Percentiles rank a stretch among this genome's conserved stretches.
Evolutionary conservation across 1,140 invertebrate genomes (phyloP).

Genomic region (Battus philenor): DNA sequence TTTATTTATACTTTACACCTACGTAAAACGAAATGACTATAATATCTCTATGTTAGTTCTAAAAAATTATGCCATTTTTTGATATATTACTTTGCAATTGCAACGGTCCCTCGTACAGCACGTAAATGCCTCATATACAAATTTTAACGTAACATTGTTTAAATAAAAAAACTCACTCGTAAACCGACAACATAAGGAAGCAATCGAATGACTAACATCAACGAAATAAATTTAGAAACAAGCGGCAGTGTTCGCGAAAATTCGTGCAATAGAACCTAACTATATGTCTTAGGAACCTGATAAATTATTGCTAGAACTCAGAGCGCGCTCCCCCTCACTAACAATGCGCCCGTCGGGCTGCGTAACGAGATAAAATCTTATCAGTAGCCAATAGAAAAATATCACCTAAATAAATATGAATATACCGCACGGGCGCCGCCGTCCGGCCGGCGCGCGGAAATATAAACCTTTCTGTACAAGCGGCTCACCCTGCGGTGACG

Average conservation of each 20-base stretch:
- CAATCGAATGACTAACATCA: slow-evolving; percentile 51
- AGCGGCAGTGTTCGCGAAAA: slow-evolving; percentile 73
- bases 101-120: slow-evolving; percentile 74
- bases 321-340: slow-evolving; percentile 46
- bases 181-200: slow-evolving; percentile 52
- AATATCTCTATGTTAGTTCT: slow-evolving; percentile 71
- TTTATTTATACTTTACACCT: slow-evolving; percentile 59
- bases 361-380: slow-evolving; percentile 70
- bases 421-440: slow-evolving; percentile 40
- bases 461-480: slow-evolving; percentile 25
- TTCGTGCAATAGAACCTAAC: slow-evolving; percentile 74
- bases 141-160: slow-evolving; percentile 58
- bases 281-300: slow-evolving; percentile 75
- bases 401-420: slow-evolving; percentile 74
- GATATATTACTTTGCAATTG: slow-evolving; percentile 74
- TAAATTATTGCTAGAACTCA: slow-evolving; percentile 74
- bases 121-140: slow-evolving; percentile 71
- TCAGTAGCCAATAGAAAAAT: slow-evolving; percentile 75
- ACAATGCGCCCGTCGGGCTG: slow-evolving; percentile 43
- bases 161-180: slow-evolving; percentile 38
- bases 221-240: slow-evolving; percentile 58
- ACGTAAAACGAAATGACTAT: slow-evolving; percentile 73
- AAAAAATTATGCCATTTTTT: slow-evolving; percentile 71
- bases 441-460: slow-evolving; percentile 24
- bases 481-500: slow-evolving; percentile 11